Evolutionary conservation across 2,888 invertebrate genomes (phyloP).

Genomic region (Epistrophella euchroma): DNA sequence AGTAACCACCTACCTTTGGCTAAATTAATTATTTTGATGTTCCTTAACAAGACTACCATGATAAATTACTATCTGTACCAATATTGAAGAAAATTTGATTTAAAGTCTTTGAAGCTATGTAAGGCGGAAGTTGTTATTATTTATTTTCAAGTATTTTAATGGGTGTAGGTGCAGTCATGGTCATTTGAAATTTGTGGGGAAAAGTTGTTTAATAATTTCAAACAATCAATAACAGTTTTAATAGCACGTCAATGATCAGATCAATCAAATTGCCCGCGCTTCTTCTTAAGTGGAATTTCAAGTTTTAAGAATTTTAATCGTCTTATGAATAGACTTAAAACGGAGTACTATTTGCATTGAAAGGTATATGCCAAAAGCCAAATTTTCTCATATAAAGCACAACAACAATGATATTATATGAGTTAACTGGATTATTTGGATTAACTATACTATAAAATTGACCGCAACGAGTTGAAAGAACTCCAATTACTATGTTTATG

Average conservation of each 20-base stretch:
- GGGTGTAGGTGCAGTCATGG: background rate
- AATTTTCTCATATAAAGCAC: too few relatives aligned
- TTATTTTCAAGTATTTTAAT: background rate
- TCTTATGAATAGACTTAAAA: too few relatives aligned
- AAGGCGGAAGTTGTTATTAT: conserved; percentile 12
- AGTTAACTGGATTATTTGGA: too few relatives aligned
- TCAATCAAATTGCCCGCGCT: background rate
- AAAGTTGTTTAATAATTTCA: background rate
- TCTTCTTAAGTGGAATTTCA: background rate
- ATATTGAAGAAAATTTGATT: background rate
- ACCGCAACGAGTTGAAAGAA: too few relatives aligned
- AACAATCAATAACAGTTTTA: background rate
- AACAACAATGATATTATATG: too few relatives aligned
- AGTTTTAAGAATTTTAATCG: background rate
- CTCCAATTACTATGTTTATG: too few relatives aligned
- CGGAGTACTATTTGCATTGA: too few relatives aligned
- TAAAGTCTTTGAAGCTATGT: background rate
- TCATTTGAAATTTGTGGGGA: background rate
- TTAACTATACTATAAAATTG: too few relatives aligned
- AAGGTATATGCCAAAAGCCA: too few relatives aligned
- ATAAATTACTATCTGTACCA: background rate
- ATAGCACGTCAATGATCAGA: background rate
- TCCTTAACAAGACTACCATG: conserved; percentile 10
- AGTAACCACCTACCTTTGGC: background rate
- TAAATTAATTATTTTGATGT: background rate